A percentile compares a stretch with the other conserved stretches of the same genome.
These are phyloP conservation scores for Mastacembelus armatus DNA, from an alignment of 2,797 vertebrate genomes.

Conservation along the genomic window DNA sequence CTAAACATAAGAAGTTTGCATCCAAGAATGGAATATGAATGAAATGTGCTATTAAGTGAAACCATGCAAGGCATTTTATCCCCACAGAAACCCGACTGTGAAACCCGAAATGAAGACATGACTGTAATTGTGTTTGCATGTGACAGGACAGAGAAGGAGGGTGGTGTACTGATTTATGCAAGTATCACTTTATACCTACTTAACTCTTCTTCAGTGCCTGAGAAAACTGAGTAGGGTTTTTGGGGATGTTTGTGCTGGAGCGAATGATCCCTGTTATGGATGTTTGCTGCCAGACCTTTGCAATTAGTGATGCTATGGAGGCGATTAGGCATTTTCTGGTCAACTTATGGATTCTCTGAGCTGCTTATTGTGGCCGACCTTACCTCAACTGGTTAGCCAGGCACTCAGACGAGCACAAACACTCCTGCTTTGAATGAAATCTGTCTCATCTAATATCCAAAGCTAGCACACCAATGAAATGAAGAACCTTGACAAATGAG, in stretches of 20 bases:
- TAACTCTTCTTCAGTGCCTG: neutral
- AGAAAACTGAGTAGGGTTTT: slow-evolving; percentile 21
- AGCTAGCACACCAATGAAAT: slow-evolving; percentile 2
- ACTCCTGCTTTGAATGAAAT: slow-evolving; percentile 35
- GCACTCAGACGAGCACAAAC: neutral
- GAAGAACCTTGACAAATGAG: slow-evolving; percentile 7
- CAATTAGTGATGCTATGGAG: slow-evolving; percentile 36
- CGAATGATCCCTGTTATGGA: neutral
- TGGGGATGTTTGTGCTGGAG: neutral
- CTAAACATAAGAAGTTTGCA: neutral
- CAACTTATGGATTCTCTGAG: slow-evolving; percentile 19
- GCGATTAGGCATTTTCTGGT: slow-evolving; percentile 32
- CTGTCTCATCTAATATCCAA: slow-evolving; percentile 8
- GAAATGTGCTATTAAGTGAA: neutral
- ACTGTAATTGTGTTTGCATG: neutral
- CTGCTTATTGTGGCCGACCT: slow-evolving; percentile 29
- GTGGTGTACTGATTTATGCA: slow-evolving; percentile 1
- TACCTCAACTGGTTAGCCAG: slow-evolving; percentile 22
- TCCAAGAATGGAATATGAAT: neutral
- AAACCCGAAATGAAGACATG: neutral
- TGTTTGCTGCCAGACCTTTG: slow-evolving; percentile 17
- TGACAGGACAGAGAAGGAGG: too few species aligned
- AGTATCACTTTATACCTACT: neutral
- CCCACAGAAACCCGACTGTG: neutral
- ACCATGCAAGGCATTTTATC: neutral